Conservation (phyloP, 2,888 invertebrate genomes). For the Alcis repandata region DNA sequence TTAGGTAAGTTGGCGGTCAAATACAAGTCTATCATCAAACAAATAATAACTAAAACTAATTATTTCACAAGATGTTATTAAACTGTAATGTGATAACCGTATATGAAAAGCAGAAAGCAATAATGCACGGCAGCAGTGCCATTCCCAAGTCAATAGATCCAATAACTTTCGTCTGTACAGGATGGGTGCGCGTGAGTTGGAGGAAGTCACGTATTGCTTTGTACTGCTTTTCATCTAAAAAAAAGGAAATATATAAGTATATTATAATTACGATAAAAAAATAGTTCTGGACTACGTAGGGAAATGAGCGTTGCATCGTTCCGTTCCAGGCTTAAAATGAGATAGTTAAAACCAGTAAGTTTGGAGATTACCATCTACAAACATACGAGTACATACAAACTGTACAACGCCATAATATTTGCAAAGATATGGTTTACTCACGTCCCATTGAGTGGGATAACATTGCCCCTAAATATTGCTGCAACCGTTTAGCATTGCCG, state of each 20-base stretch:
- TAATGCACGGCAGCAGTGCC: neutral
- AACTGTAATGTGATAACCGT: constrained; percentile 3
- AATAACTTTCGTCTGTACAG: neutral
- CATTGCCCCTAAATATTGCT: neutral
- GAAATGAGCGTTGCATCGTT: too few relatives aligned
- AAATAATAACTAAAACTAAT: too few relatives aligned
- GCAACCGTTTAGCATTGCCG: neutral
- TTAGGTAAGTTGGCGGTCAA: too few relatives aligned
- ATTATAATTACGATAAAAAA: too few relatives aligned
- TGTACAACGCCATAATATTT: neutral
- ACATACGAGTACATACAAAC: too few relatives aligned
- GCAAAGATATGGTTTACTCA: neutral
- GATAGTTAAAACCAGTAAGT: too few relatives aligned
- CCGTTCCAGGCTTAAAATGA: too few relatives aligned
- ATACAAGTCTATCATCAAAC: too few relatives aligned
- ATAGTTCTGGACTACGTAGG: too few relatives aligned
- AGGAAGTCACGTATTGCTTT: neutral
- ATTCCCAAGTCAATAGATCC: neutral
- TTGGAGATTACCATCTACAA: too few relatives aligned
- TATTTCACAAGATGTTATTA: neutral
- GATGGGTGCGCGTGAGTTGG: neutral
- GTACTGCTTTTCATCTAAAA: constrained; percentile 1
- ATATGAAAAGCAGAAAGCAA: neutral
- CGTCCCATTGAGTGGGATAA: neutral
- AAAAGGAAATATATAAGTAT: neutral